Base-by-base conservation (phyloP, 2,888 invertebrate genomes). In the Tiliacea aurago region DNA sequence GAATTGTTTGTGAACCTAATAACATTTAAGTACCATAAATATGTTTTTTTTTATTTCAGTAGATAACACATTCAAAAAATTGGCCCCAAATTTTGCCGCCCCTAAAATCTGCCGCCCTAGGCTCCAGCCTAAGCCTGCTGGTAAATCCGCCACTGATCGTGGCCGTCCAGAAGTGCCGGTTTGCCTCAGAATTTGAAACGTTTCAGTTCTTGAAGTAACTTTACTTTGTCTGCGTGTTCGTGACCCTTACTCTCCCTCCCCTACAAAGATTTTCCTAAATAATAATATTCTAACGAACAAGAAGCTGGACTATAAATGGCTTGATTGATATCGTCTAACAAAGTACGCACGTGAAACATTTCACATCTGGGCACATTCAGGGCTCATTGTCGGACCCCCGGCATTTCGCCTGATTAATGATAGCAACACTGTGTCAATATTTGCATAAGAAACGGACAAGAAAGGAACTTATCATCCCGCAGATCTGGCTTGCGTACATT, bases 401-500 rank as follows among this genome's bases (percentile, higher is more conserved):
- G 88, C 91, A 91, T 92, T 91, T 90, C 86, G 87, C 86, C 90
- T 96, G 96, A 96, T 96, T 96, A 96, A 96, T 96, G 96, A 94
- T 90, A 87, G 90, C 89, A 92, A 94, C 94, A 94, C 91, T 95
- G 94, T 93, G 90, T 94, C 94, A 96, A 96, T 96, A 96, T 96
- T 96, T 95, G 96, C 96, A 96, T 96, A 95, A 95, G 96, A 96
- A 96, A 95, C 91, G 93, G 90, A 90, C 93, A 92, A 93, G 95
- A 93, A 93, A 93, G 91, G 90, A 92, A 92, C 92, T 92, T 95
- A 95, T 95, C 94, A 90, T 90, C 90, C 91, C 90, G 92, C 92
- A 91, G 90, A 95, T 96, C 94, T 90, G 89, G 89, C 88, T 87
- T 88, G 89, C 90, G 84, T 89, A 89, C 91, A 90, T 94, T 91